A percentile compares a stretch with the other conserved stretches of the same genome.
Evolutionary conservation across 1,140 invertebrate species (phyloP).

Genomic region (Metopolophium dirhodum): DNA sequence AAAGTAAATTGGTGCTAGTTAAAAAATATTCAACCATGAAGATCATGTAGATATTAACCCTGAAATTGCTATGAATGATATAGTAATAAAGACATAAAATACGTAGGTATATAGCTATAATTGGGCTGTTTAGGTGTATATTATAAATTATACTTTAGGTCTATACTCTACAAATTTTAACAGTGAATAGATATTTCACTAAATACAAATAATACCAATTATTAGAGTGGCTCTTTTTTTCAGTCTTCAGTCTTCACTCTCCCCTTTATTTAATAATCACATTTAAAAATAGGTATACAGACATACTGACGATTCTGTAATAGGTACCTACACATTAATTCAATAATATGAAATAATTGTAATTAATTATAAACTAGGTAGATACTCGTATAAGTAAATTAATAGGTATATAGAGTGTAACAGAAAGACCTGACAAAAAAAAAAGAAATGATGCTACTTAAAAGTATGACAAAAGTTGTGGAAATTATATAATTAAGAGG

Average conservation of each 20-base stretch:
- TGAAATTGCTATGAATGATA: not conserved
- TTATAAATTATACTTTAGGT: not conserved
- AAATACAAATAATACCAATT: not conserved
- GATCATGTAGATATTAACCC: not conserved
- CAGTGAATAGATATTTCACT: not conserved
- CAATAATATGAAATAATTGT: not conserved
- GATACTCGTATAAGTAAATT: no score
- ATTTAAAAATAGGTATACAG: not conserved
- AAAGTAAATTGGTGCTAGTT: not conserved
- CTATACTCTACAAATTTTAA: not conserved
- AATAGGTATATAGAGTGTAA: no score
- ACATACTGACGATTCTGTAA: not conserved
- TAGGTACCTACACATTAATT: not conserved
- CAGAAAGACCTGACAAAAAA: no score
- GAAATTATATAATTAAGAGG: no score
- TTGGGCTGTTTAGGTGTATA: not conserved
- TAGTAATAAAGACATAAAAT: not conserved
- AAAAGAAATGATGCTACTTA: no score
- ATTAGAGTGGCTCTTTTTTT: not conserved
- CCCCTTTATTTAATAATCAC: not conserved
- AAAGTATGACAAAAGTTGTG: no score
- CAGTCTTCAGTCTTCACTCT: no score
- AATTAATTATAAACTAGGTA: no score
- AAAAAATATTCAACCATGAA: slow-evolving; percentile 12
- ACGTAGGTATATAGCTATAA: not conserved